These are phyloP conservation scores for Oscheius myriophilus DNA, from an alignment of 2,888 invertebrate genomes.

Conservation along the genomic window DNA sequence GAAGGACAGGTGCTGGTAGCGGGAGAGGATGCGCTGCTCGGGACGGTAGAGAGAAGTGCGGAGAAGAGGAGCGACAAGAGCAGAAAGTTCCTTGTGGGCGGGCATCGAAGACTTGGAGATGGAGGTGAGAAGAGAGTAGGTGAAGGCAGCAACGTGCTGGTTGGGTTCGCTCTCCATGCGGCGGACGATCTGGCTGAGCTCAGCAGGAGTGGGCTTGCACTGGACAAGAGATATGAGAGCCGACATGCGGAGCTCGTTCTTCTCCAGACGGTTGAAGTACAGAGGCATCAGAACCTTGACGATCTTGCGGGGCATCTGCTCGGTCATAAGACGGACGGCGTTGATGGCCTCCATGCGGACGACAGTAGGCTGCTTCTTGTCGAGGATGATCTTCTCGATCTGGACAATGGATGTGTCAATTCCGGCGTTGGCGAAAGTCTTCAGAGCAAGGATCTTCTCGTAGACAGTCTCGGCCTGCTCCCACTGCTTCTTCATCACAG, in stretches of 20 bases:
- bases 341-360: slow-evolving; percentile 64
- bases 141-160: slow-evolving; percentile 58
- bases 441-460: slow-evolving; percentile 65
- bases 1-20: slow-evolving; percentile 48
- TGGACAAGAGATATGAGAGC: slow-evolving; percentile 57
- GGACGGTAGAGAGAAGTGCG: slow-evolving; percentile 44
- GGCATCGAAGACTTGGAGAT: slow-evolving; percentile 56
- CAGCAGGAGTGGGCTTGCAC: slow-evolving; percentile 47
- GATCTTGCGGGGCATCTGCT: slow-evolving; percentile 47
- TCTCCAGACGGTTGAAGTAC: slow-evolving; percentile 54
- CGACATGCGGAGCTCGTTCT: slow-evolving; percentile 58
- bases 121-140: slow-evolving; percentile 47
- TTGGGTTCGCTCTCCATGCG: slow-evolving; percentile 52
- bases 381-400: slow-evolving; percentile 64
- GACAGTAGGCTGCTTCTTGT: slow-evolving; percentile 49
- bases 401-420: slow-evolving; percentile 54
- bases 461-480: slow-evolving; percentile 46
- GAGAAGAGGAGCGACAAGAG: slow-evolving; percentile 37
- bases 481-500: slow-evolving; percentile 52
- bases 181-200: slow-evolving; percentile 57
- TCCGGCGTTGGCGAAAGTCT: slow-evolving; percentile 67
- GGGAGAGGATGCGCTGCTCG: slow-evolving; percentile 38
- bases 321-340: slow-evolving; percentile 56
- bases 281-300: slow-evolving; percentile 61
- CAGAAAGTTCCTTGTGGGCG: slow-evolving; percentile 50